phyloP scores from a whole-genome alignment of 2,797 vertebrate species.

The Meda fulgida region DNA sequence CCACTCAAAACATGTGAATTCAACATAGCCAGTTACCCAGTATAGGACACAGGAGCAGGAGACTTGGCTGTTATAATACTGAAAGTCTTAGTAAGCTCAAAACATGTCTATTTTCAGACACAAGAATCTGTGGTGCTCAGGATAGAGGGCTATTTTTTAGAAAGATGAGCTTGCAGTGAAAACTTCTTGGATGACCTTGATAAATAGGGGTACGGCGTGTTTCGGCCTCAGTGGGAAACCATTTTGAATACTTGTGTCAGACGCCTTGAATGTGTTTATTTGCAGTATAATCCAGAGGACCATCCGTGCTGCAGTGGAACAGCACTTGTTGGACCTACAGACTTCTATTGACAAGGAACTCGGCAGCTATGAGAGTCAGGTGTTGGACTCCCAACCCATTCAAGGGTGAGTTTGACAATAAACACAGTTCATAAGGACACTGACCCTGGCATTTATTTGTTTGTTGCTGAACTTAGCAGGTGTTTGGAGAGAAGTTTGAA shows the following conservation, averaged over 20 bases:
- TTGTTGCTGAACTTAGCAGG: background rate
- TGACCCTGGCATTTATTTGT: background rate
- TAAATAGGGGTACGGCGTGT: slow-evolving; percentile 20
- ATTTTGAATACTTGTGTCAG: background rate
- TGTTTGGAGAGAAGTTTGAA: background rate
- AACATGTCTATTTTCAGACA: slow-evolving; percentile 37
- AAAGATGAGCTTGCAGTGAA: slow-evolving; percentile 9
- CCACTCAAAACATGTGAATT: slow-evolving; percentile 17
- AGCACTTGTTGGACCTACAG: slow-evolving; percentile 91
- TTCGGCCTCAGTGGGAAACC: background rate
- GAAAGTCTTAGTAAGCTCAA: slow-evolving; percentile 28
- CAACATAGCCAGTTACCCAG: background rate
- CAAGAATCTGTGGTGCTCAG: slow-evolving; percentile 23
- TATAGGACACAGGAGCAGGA: slow-evolving; percentile 14
- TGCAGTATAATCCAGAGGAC: slow-evolving; percentile 89
- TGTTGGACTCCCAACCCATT: slow-evolving; percentile 64
- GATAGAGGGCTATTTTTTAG: slow-evolving; percentile 38
- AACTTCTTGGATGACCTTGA: slow-evolving; percentile 39
- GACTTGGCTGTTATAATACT: slow-evolving; percentile 16
- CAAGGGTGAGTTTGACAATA: slow-evolving; percentile 51
- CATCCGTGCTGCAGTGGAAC: slow-evolving; percentile 90
- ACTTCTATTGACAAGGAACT: slow-evolving; percentile 88
- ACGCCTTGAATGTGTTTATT: slow-evolving; percentile 43
- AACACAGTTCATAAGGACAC: background rate
- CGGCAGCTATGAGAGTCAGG: slow-evolving; percentile 72